Conservation (phyloP, 2,888 invertebrate genomes). For the Drosophila paramelanica region DNA sequence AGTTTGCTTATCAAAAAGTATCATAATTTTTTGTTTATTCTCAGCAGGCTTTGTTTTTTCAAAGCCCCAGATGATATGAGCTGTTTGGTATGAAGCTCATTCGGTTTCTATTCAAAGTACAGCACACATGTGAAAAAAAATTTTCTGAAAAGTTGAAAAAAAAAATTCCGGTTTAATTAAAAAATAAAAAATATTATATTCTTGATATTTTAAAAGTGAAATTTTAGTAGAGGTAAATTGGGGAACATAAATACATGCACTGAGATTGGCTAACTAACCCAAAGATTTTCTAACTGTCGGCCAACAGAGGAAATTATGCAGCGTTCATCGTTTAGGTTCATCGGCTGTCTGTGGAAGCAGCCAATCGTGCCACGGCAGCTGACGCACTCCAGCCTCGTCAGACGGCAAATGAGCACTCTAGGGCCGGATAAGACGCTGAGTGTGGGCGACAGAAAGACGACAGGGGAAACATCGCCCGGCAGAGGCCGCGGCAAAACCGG, state of each 20-base stretch:
- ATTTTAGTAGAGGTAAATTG: conserved; percentile 19
- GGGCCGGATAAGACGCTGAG: background rate
- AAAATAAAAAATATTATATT: background rate
- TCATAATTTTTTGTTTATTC: background rate
- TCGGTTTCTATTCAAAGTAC: conserved; percentile 25
- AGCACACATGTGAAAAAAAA: conserved; percentile 28
- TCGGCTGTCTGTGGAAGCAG: conserved; percentile 17
- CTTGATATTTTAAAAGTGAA: background rate
- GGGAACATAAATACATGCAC: background rate
- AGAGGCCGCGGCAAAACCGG: background rate
- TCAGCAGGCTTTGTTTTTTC: conserved; percentile 17
- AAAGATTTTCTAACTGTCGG: background rate
- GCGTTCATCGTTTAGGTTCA: conserved; percentile 27
- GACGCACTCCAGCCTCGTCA: background rate
- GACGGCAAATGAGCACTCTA: conserved; percentile 5
- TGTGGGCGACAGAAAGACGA: background rate
- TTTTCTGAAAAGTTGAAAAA: conserved; percentile 17
- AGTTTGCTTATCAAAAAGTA: background rate
- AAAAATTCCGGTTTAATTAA: conserved; percentile 19
- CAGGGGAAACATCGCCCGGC: background rate
- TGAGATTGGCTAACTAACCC: background rate
- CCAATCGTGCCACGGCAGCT: background rate
- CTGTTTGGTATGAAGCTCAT: conserved; percentile 16
- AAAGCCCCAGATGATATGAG: rapidly evolving
- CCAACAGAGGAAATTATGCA: conserved; percentile 29